These are phyloP conservation scores for Neodontobutis hainanensis DNA, from an alignment of 2,113 vertebrate species.

Conservation along the genomic window DNA sequence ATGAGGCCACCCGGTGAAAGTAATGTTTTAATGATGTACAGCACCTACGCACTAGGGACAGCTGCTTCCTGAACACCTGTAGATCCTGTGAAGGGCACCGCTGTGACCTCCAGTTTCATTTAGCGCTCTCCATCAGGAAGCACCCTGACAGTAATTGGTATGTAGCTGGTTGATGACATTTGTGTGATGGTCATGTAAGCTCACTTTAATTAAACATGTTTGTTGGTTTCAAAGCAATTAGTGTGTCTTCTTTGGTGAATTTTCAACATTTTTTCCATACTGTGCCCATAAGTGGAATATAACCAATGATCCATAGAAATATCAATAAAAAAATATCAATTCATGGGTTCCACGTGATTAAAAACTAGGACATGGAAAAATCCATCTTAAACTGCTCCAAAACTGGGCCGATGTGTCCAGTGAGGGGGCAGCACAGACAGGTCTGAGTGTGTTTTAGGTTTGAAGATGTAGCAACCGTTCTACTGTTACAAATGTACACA, in stretches of 20 bases:
- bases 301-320: no score
- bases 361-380: no score
- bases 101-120: constrained; percentile 17
- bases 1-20: constrained; percentile 50
- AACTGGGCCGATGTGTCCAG: no score
- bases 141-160: constrained; percentile 37
- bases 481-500: no score
- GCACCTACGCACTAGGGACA: constrained; percentile 20
- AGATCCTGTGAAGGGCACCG: constrained; percentile 20
- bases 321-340: no score
- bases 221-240: constrained; percentile 40
- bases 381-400: no score
- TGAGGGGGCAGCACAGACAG: no score
- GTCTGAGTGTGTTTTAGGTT: no score
- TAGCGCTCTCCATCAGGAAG: constrained; percentile 34
- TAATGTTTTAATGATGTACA: constrained; percentile 55
- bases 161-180: constrained; percentile 1
- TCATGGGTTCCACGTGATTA: no score
- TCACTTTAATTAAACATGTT: constrained; percentile 50
- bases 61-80: constrained; percentile 48
- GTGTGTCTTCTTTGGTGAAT: constrained; percentile 23
- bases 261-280: background rate
- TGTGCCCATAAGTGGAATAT: no score
- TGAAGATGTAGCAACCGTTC: no score
- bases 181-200: constrained; percentile 8